phyloP scores from a whole-genome alignment of 2,888 invertebrate species.

The Flabesymbios commensalis region DNA sequence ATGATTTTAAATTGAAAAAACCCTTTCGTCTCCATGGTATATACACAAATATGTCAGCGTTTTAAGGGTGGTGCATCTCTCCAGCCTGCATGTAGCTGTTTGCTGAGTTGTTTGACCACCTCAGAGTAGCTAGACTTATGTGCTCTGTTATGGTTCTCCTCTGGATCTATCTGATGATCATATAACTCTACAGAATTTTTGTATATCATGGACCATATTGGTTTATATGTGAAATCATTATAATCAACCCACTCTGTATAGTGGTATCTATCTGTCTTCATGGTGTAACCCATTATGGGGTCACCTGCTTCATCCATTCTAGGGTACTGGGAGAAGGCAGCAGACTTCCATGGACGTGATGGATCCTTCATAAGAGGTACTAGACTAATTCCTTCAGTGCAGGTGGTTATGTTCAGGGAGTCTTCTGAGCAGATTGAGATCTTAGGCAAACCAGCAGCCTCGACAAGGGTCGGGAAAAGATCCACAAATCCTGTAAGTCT shows the following conservation, averaged over 20 bases:
- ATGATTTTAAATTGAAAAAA: too few species aligned
- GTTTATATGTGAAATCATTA: conserved; percentile 3
- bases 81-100: conserved; percentile 2
- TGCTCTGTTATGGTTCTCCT: conserved; percentile 5
- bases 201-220: neutral
- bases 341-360: conserved; percentile 18
- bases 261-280: conserved; percentile 36
- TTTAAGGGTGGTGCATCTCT: neutral
- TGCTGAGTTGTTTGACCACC: neutral
- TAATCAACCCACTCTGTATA: conserved; percentile 38
- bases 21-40: too few species aligned
- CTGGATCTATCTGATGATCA: conserved; percentile 8
- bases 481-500: conserved; percentile 42
- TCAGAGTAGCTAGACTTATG: neutral
- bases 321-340: conserved; percentile 34
- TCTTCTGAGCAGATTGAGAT: conserved; percentile 22
- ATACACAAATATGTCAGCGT: too few species aligned
- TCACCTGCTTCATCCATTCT: conserved; percentile 32
- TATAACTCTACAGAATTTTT: conserved; percentile 9
- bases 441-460: conserved; percentile 36
- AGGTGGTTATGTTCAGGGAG: conserved; percentile 10
- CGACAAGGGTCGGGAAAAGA: conserved; percentile 42
- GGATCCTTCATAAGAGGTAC: conserved; percentile 17
- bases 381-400: conserved; percentile 26
- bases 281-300: conserved; percentile 40